Base-by-base conservation (phyloP, 2,113 vertebrate genomes). In the Lucifuga dentata region DNA sequence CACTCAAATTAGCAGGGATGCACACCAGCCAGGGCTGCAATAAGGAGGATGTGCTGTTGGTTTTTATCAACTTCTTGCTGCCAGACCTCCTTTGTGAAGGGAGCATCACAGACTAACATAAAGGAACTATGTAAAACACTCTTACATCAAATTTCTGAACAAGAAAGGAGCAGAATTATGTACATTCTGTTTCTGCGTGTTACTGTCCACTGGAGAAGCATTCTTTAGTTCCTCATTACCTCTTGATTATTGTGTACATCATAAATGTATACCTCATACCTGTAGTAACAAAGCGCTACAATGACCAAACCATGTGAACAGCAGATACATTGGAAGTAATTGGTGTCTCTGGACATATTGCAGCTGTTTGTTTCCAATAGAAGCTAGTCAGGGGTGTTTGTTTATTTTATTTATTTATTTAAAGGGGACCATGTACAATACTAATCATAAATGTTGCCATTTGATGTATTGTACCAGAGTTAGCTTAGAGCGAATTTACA, bases 1-100 rank as follows among this genome's bases (percentile, higher is more conserved):
- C 76, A 84, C 87, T 91, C 88, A 93, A 92, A 93, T 93, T 91
- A 92, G 91, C 87, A 90, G 90, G 90, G 92, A 92, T 83, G 81
- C 81, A 68, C 68, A 66, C 84, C 90, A 92, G 83, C 86, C 82
- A 75, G 66, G 73, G 82, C 81, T 78, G 73, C 85, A 86, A 85
- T 87, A 81, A 86, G 77, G 84, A 76, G 82, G 83, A 83, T 83
- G 85, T 87, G 89, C 73, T 81, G 84, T 82, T 91, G 85, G 83
- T 88, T 92, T 86, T 86, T 81, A 89, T 88, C 86, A 90, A 85
- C 86, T 86, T 75, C 70, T 43, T 70, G 76, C 71, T 58, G 60
- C 62, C 73, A 57, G 78, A 51, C 67, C 69, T 80, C 73, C 64
- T 85, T 77, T 87, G 60, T 67, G 51, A 68, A 23, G 20, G 64